Percentiles rank a stretch among this genome's conserved stretches.
Evolutionary conservation across 2,888 invertebrate species (phyloP).

Genomic region (Sycophila texana): DNA sequence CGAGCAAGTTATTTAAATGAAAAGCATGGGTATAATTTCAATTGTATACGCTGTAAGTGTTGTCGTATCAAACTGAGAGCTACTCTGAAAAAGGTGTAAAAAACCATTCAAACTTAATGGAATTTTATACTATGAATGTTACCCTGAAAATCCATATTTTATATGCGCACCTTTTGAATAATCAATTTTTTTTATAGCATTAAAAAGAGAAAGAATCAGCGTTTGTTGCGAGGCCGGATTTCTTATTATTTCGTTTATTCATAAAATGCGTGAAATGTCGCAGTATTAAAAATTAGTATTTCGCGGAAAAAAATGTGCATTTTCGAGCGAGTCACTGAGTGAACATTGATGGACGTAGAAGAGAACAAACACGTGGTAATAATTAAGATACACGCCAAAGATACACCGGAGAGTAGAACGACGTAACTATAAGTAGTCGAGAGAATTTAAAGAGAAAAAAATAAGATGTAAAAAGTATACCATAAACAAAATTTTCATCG

Average conservation of each 20-base stretch:
- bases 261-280: conserved; percentile 33
- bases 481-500: conserved; percentile 26
- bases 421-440: conserved; percentile 34
- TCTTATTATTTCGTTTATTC: conserved; percentile 17
- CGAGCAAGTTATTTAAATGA: too few species aligned
- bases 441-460: conserved; percentile 20
- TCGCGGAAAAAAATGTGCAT: conserved; percentile 16
- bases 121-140: conserved; percentile 26
- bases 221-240: conserved; percentile 26
- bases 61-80: neutral
- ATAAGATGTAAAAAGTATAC: conserved; percentile 26
- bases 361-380: conserved; percentile 17
- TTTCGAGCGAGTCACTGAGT: neutral
- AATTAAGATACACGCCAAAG: conserved; percentile 60
- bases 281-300: conserved; percentile 58
- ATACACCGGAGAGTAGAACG: conserved; percentile 61
- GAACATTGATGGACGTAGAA: neutral
- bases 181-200: neutral
- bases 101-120: neutral
- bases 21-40: too few species aligned
- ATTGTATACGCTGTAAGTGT: neutral
- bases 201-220: neutral
- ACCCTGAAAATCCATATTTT: conserved; percentile 12
- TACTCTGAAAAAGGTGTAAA: neutral
- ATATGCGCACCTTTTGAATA: neutral